Base-by-base conservation (phyloP, 2,797 vertebrate species). In the Chaenodraco wilsoni region DNA sequence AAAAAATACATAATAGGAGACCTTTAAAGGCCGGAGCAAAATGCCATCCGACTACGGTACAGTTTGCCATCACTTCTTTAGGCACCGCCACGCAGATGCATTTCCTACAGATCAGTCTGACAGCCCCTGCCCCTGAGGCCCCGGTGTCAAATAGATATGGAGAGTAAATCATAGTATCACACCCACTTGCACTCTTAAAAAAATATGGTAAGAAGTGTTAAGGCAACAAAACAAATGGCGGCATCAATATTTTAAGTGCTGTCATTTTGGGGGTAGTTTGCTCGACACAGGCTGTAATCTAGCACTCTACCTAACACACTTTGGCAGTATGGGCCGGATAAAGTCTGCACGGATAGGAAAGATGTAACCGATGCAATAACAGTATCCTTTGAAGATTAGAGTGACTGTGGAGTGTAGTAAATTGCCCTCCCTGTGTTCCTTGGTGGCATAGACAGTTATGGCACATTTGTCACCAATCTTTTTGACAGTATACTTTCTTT, bases 321-420 rank as follows among this genome's bases (percentile, higher is more conserved):
- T 10, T 46, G 64, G 71, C 71, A 78, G 80, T 68, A 80, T 55
- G 68, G 84, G 75, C 64, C 9, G 45, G 83, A 83, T 74, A 73
- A 86, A 82, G 45, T 21, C 44, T 12, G 75, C 13, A 65, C 0
- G 16, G 55, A 76, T 55, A 11, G 55, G 69, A 72, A 66, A 46
- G 15, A 72, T 76, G 78, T 76, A 72, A 85, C 70, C 65, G 15
- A 19, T 9, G 80, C 76, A 78, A 79, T 80, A 83, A 84, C 81
- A 68, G 68, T 79, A 56, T 87, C 68, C 82, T 90, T 89, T 91
- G 87, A 91, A 89, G 89, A 91, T 90, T 86, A 89, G 82, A 79
- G 69, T 70, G 87, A 90, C 87, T 81, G 84, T 80, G 59, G 85
- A 89, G 84, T 57, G 10, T 52, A 46, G 81, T 78, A 87, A 89